Evolutionary conservation across 64 coral and sea anemone genomes (phyloP).

Genomic region (Porites lutea): DNA sequence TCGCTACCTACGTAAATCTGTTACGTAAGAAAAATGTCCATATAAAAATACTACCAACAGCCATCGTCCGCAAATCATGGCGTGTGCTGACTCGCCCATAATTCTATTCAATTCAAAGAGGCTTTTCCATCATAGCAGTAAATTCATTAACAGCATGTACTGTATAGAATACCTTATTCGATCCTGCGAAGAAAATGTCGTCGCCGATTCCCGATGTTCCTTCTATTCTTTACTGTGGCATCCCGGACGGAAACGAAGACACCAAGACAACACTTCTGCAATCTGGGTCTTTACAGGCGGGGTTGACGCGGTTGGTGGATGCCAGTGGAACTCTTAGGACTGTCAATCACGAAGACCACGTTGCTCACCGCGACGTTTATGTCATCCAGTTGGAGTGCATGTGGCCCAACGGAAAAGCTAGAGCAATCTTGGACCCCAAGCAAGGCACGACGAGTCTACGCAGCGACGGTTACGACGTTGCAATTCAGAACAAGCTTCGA

Average conservation of each 20-base stretch:
- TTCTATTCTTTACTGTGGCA: neutral
- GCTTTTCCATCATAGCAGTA: no score
- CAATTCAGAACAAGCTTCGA: neutral
- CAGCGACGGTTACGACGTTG: neutral
- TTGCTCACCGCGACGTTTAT: neutral
- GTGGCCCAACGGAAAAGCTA: neutral
- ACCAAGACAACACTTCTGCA: neutral
- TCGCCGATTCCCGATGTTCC: neutral
- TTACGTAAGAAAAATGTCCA: no score
- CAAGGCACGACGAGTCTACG: neutral
- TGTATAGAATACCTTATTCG: no score
- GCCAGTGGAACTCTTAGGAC: neutral
- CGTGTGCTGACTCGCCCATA: no score
- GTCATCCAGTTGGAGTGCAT: neutral
- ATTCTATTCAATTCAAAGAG: no score
- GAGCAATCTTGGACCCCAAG: neutral
- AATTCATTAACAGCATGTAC: no score
- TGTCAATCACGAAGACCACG: neutral
- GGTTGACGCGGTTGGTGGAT: neutral
- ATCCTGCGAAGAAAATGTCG: neutral
- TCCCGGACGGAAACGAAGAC: neutral
- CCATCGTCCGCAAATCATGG: no score
- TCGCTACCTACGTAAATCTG: no score
- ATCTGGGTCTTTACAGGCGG: neutral
- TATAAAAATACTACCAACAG: no score